phyloP scores from a whole-genome alignment of 2,888 invertebrate genomes.

The Leptura quadrifasciata region DNA sequence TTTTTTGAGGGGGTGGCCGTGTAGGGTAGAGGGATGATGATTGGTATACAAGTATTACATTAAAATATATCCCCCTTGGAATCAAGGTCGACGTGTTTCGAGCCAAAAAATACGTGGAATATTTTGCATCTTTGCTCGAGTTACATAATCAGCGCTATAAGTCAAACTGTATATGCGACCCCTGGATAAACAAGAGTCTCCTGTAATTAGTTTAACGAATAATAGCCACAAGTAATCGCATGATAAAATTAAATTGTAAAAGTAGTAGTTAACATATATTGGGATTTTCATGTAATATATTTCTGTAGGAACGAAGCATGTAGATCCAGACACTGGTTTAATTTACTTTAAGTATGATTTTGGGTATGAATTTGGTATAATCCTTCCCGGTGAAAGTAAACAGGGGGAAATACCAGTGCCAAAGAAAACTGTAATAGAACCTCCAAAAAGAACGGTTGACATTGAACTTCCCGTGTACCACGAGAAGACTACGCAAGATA shows the following conservation, averaged over 20 bases:
- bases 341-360: conserved; percentile 90
- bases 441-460: conserved; percentile 77
- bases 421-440: conserved; percentile 74
- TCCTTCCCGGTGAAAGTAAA: conserved; percentile 81
- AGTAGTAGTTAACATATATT: conserved; percentile 2
- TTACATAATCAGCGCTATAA: too few relatives aligned
- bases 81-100: too few relatives aligned
- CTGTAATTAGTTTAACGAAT: neutral
- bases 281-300: conserved; percentile 34
- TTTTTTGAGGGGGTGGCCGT: too few relatives aligned
- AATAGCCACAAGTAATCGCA: neutral
- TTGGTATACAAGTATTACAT: too few relatives aligned
- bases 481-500: conserved; percentile 73
- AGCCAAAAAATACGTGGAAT: too few relatives aligned
- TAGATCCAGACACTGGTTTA: conserved; percentile 84
- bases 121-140: too few relatives aligned
- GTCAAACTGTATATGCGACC: neutral
- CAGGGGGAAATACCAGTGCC: conserved; percentile 73
- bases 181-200: neutral
- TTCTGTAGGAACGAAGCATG: conserved; percentile 82
- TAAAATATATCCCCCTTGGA: too few relatives aligned
- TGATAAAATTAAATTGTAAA: neutral
- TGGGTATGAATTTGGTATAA: conserved; percentile 86
- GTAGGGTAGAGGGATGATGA: too few relatives aligned
- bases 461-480: conserved; percentile 82